Evolutionary conservation across 2,888 invertebrate species (phyloP), one percentile per base, ranked within the genome.

Genomic region (Callimorpha dominula): DNA sequence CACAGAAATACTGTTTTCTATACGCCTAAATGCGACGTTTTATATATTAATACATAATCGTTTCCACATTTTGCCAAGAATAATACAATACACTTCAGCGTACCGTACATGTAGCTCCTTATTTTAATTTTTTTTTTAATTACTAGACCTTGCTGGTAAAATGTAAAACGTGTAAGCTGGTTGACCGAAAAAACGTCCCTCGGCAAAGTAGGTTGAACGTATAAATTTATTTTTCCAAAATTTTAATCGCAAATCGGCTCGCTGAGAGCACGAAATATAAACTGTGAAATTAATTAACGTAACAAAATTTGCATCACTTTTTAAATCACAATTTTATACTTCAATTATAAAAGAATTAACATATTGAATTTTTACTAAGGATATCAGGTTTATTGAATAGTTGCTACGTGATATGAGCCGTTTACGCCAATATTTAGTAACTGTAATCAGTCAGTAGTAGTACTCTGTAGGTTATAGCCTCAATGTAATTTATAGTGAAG

Each of bases 81-180:
- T 31, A 31, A 31, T 31, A 31, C 31, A 2, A 31, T 31, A 31
- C 31, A 31, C 2, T 31, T 31, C 31, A 31, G 31, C 31, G 65
- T 54, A 50, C 57, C 49, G 11, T 50, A 70, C 71, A 6, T 72
- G 73, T 76, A 73, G 75, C 79, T 76, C 78, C 77, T 80, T 77
- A 82, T 82, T 79, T 74, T 72, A 73, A 60, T 76, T 73, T 82
- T 82, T 77, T 69, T 80, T 83, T 81, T 84, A 79, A 82, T 81
- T 85, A 79, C 70, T 42, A 62, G 20, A 62, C 66, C 73, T 68
- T 80, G 75, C 73, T 77, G 73, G 64, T 54, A 52, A 76, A 78
- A 81, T 78, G 77, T 74, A 74, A 79, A 85, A 78, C 70, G 70
- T 68, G 74, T 66, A 70, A 62, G 71, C 73, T 73, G 31, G 78